Evolutionary conservation across 2,797 vertebrate species (phyloP), one percentile per base, ranked within the genome.

Genomic region (Xenops minutus): DNA sequence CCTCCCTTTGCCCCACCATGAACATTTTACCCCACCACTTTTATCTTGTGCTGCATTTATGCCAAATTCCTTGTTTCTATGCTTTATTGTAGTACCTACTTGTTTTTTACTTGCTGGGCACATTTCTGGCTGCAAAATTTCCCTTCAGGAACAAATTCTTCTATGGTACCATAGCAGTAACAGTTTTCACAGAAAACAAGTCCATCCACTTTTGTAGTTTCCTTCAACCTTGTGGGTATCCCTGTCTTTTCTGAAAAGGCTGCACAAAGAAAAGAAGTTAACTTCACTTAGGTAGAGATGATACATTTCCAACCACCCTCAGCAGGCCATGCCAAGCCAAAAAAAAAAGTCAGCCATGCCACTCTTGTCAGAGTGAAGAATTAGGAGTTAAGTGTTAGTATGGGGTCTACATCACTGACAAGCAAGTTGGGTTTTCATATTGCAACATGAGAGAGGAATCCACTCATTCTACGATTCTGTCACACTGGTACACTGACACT

Each of bases 141-240:
- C 89, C 98, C 98, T 94, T 98, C 98, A 87, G 98, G 93, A 93
- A 98, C 97, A 97, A 98, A 98, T 88, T 98, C 98, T 56, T 98
- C 97, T 72, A 96, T 77, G 6, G 96, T 97, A 96, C 98, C 98
- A 89, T 98, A 98, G 89, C 97, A 97, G 94, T 98, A 98, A 92
- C 98, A 98, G 95, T 97, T 98, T 95, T 98, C 98, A 97, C 98
- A 98, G 95, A 98, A 98, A 68, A 98, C 97, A 94, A 98, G 98
- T 80, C 98, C 98, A 72, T 98, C 98, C 81, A 96, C 95, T 97
- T 98, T 98, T 36, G 96, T 71, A 61, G 97, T 89, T 76, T 98
- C 98, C 94, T 98, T 98, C 95, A 98, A 81, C 78, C 98, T 98
- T 71, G 97, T 95, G 72, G 97, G 88, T 37, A 97, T 88, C 67